Conservation (phyloP, 2,888 invertebrate genomes). For the Microchrysa polita region DNA sequence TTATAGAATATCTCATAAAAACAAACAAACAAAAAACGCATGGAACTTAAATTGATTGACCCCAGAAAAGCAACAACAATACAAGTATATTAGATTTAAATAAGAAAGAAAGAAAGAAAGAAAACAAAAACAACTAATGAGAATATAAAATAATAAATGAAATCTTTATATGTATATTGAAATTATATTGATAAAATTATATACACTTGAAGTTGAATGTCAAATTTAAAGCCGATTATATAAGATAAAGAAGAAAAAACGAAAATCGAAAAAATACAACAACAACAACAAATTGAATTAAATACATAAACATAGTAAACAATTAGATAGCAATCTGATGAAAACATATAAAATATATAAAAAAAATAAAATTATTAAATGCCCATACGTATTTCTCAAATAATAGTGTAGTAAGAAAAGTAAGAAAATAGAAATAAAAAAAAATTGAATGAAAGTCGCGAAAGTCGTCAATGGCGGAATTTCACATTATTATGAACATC, state of each 20-base stretch:
- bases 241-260: neutral
- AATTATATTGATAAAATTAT: conserved; percentile 23
- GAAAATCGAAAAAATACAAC: too few species aligned
- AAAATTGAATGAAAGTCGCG: neutral
- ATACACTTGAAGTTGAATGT: conserved; percentile 30
- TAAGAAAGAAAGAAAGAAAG: neutral
- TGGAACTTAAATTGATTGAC: conserved; percentile 7
- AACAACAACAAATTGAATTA: too few species aligned
- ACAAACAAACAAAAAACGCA: neutral
- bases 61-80: neutral
- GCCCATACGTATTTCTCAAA: neutral
- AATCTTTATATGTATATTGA: conserved; percentile 13
- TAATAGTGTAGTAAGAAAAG: neutral
- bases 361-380: neutral
- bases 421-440: too few species aligned
- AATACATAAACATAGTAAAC: neutral
- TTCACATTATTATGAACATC: too few species aligned
- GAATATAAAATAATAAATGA: too few species aligned
- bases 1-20: neutral
- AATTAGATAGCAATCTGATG: conserved; percentile 35
- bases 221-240: conserved; percentile 18
- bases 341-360: too few species aligned
- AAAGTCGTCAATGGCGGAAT: neutral
- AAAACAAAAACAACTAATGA: too few species aligned
- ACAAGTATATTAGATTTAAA: conserved; percentile 18